Evolutionary conservation across 2,797 vertebrate species (phyloP).

Genomic region (Rachycentron canadum): DNA sequence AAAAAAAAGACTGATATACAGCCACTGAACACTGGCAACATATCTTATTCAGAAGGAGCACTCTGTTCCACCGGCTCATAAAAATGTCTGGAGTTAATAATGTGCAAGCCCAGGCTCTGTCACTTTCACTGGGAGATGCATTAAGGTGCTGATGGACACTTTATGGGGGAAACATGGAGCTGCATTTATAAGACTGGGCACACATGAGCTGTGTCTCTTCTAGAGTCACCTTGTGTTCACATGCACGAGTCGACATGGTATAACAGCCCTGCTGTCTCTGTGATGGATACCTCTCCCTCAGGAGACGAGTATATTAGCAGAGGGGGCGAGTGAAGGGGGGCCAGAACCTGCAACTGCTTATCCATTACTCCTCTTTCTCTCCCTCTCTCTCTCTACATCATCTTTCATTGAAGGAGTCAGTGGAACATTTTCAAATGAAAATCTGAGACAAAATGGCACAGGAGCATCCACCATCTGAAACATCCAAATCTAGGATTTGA

Average conservation of each 20-base stretch:
- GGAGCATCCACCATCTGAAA: slow-evolving; percentile 16
- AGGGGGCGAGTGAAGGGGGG: slow-evolving; percentile 6
- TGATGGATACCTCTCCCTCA: slow-evolving; percentile 78
- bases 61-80: slow-evolving; percentile 76
- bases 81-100: slow-evolving; percentile 82
- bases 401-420: slow-evolving; percentile 20
- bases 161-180: slow-evolving; percentile 80
- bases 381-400: slow-evolving; percentile 25
- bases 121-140: slow-evolving; percentile 78
- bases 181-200: slow-evolving; percentile 74
- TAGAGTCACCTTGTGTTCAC: slow-evolving; percentile 80
- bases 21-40: slow-evolving; percentile 55
- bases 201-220: slow-evolving; percentile 56
- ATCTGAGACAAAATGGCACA: slow-evolving; percentile 36
- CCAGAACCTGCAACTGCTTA: slow-evolving; percentile 50
- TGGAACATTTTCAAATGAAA: slow-evolving; percentile 28
- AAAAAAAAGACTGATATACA: slow-evolving; percentile 53
- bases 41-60: slow-evolving; percentile 79
- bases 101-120: slow-evolving; percentile 75
- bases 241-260: slow-evolving; percentile 61
- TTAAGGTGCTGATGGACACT: slow-evolving; percentile 81
- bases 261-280: slow-evolving; percentile 56
- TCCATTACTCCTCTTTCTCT: slow-evolving; percentile 29
- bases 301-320: slow-evolving; percentile 74
- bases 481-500: slow-evolving; percentile 19